Conservation (phyloP, 2,888 invertebrate species). For the Drosophila kanekoi region DNA sequence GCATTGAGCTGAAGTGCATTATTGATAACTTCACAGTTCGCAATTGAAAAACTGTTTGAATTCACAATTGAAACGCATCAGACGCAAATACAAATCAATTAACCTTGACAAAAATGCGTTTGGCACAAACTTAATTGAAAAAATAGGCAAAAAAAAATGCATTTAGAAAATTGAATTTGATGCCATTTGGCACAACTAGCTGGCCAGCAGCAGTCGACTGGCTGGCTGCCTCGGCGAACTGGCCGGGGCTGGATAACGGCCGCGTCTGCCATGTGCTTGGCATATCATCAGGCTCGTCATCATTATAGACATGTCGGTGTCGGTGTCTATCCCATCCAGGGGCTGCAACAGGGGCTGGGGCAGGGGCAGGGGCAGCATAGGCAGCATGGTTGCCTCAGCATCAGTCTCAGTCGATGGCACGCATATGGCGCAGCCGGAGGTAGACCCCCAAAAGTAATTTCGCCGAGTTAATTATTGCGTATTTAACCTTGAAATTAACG, state of each 20-base stretch:
- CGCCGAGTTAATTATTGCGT: constrained; percentile 76
- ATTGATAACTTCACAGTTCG: constrained; percentile 66
- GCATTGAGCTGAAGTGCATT: constrained; percentile 74
- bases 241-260: constrained; percentile 52
- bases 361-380: background rate
- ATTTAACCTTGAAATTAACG: constrained; percentile 74
- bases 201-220: constrained; percentile 10
- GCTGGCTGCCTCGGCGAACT: constrained; percentile 24
- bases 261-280: constrained; percentile 65
- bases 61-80: constrained; percentile 58
- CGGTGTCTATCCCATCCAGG: constrained; percentile 41
- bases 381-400: constrained; percentile 14
- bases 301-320: constrained; percentile 24
- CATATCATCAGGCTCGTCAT: constrained; percentile 50
- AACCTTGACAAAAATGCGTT: constrained; percentile 75
- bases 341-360: background rate
- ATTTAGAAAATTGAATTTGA: constrained; percentile 60
- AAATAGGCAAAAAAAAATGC: constrained; percentile 69
- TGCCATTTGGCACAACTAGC: constrained; percentile 61
- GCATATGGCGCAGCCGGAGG: constrained; percentile 56
- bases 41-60: constrained; percentile 28
- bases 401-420: constrained; percentile 24
- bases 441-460: constrained; percentile 63
- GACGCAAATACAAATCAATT: constrained; percentile 60
- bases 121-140: constrained; percentile 71